Evolutionary conservation across 1,140 invertebrate species (phyloP).

Genomic region (Cydia splendana): DNA sequence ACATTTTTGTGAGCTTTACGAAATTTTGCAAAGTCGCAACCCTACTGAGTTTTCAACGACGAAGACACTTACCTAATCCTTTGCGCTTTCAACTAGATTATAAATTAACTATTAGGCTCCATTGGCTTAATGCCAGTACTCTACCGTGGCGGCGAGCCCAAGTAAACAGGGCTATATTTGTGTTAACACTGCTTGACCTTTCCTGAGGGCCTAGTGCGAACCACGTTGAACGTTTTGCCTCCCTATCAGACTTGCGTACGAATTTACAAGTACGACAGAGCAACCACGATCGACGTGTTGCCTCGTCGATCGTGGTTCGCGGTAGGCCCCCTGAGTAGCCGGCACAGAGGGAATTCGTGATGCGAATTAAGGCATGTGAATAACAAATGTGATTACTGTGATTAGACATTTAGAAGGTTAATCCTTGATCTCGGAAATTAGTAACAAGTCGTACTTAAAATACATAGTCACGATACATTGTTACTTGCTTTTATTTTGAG

Average conservation of each 20-base stretch:
- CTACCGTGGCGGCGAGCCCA: not conserved
- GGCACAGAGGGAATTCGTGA: slow-evolving; percentile 15
- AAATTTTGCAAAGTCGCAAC: too few species aligned
- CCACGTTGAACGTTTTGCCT: too few species aligned
- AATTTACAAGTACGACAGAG: too few species aligned
- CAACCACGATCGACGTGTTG: too few species aligned
- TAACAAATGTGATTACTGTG: slow-evolving; percentile 22
- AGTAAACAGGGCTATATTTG: slow-evolving; percentile 1
- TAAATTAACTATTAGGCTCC: slow-evolving; percentile 37
- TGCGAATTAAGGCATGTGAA: slow-evolving; percentile 10
- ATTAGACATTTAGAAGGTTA: slow-evolving; percentile 2
- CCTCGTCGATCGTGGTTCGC: too few species aligned
- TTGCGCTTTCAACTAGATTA: slow-evolving; percentile 36
- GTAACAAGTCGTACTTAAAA: too few species aligned
- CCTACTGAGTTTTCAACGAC: too few species aligned
- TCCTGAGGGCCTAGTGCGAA: not conserved
- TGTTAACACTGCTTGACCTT: slow-evolving; percentile 21
- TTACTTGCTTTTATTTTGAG: not conserved
- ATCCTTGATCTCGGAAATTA: not conserved
- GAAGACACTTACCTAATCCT: not conserved
- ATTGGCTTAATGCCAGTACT: not conserved
- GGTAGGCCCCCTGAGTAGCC: not conserved
- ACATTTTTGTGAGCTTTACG: too few species aligned
- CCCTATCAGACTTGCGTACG: too few species aligned
- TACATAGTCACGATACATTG: not conserved